Evolutionary conservation across 2,888 invertebrate species (phyloP).

Genomic region (Nesidiocoris tenuis): DNA sequence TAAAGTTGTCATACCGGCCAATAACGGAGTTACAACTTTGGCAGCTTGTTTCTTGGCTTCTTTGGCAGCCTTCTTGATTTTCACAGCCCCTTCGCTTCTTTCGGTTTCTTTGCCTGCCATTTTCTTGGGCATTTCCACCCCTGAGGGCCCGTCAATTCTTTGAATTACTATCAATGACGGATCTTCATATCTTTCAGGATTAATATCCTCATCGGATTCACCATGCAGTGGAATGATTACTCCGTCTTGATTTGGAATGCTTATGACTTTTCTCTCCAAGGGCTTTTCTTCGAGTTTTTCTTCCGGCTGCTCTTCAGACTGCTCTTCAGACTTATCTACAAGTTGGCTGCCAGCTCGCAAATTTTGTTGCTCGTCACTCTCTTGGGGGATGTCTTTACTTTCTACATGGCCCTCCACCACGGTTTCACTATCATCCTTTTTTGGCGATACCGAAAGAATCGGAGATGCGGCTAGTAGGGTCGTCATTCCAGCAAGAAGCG

Average conservation of each 20-base stretch:
- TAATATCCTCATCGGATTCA: constrained; percentile 46
- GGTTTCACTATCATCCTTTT: not conserved
- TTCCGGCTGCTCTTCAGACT: constrained; percentile 12
- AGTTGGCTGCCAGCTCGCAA: no score
- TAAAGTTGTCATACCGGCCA: constrained; percentile 30
- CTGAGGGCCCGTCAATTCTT: constrained; percentile 5
- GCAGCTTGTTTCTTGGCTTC: not conserved
- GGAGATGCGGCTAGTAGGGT: constrained; percentile 24
- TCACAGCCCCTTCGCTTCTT: not conserved
- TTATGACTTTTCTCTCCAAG: constrained; percentile 51
- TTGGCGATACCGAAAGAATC: constrained; percentile 23
- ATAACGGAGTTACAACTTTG: constrained; percentile 10
- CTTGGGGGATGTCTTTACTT: not conserved
- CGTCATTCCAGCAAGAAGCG: constrained; percentile 18
- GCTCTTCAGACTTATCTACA: not conserved
- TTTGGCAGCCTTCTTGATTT: not conserved
- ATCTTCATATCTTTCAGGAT: constrained; percentile 35
- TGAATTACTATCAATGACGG: not conserved
- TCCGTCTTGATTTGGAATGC: constrained; percentile 33
- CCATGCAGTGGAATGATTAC: constrained; percentile 49
- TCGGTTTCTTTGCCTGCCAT: not conserved
- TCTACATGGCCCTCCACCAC: not conserved
- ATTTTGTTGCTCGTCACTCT: not conserved
- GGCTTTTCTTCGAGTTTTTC: constrained; percentile 54
- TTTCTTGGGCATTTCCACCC: not conserved